Evolutionary conservation across 2,113 vertebrate species (phyloP).

Genomic region (Toxotes jaculatrix): DNA sequence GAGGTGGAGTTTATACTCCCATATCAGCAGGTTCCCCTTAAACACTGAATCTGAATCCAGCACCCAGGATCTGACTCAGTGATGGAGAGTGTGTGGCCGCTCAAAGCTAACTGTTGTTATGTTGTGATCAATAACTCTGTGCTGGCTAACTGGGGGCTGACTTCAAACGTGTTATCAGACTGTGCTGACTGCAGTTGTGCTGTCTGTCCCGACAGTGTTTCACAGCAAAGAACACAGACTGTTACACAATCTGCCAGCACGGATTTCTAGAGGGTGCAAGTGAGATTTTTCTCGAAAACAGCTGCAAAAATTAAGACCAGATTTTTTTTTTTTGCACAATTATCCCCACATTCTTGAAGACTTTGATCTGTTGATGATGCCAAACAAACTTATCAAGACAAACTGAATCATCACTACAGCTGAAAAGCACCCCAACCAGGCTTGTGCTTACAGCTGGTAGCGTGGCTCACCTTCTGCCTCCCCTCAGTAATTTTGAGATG

Average conservation of each 20-base stretch:
- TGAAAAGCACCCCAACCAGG: background rate
- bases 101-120: background rate
- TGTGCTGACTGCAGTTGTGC: background rate
- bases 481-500: background rate
- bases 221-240: background rate
- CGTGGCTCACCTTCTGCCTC: slow-evolving; percentile 27
- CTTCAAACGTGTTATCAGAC: slow-evolving; percentile 2
- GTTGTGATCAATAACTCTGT: slow-evolving; percentile 4
- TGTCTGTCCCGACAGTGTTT: background rate
- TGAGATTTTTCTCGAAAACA: background rate
- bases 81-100: background rate
- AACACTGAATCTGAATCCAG: slow-evolving; percentile 3
- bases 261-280: background rate
- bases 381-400: background rate
- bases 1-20: slow-evolving; percentile 5
- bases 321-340: background rate
- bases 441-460: slow-evolving; percentile 15
- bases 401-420: slow-evolving; percentile 10
- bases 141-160: background rate
- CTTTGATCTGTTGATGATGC: background rate
- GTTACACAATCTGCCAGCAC: background rate
- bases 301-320: background rate
- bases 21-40: background rate
- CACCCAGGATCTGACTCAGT: background rate
- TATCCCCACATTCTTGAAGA: background rate